Evolutionary conservation across 1,140 invertebrate species (phyloP), one percentile per base, ranked within the genome.

Genomic region (Planococcus citri): DNA sequence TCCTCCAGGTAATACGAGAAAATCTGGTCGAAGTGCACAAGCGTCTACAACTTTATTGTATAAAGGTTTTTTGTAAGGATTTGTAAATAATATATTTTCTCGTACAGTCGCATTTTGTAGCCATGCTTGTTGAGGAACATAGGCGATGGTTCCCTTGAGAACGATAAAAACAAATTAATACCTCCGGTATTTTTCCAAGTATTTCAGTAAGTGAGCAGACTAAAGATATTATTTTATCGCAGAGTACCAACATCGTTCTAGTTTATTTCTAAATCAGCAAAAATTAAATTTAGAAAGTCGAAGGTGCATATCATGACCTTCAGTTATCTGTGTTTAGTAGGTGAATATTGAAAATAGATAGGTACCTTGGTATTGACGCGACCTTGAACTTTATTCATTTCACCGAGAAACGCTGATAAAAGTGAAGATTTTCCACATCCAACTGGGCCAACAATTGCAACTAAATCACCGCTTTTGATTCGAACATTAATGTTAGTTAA

Each of bases 51-150:
- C 86, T 72, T 85, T 84, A 72, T 89, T 84, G 77, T 98, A 99
- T 24, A 83, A 77, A 25, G 80, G 79, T 72, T 87, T 84, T 73
- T 94, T 86, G n/a, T 87, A 79, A 0, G 79, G 58, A 72, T 87
- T 86, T 22, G 81, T 82, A 78, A 96, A 95, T 9, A 94, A 76
- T 73, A 97, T 90, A 76, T 97, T 97, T 72, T 95, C 87, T 76
- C 88, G 84, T 27, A 97, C 78, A 1, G 92, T 91, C 14, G 87
- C 86, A 79, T 95, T 95, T 79, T 94, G 92, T 70, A 95, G 95
- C 94, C 93, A 96, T 0, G 93, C 90, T 80, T 95, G 91, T 78
- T 96, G 94, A 0, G 92, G 84, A 3, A 94, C 92, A 77, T 94
- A 95, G 0, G 92, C 92, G 61, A 94, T 83, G 37, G 82, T 83